Evolutionary conservation across 2,888 invertebrate genomes (phyloP).

Genomic region (Electrophaes corylata): DNA sequence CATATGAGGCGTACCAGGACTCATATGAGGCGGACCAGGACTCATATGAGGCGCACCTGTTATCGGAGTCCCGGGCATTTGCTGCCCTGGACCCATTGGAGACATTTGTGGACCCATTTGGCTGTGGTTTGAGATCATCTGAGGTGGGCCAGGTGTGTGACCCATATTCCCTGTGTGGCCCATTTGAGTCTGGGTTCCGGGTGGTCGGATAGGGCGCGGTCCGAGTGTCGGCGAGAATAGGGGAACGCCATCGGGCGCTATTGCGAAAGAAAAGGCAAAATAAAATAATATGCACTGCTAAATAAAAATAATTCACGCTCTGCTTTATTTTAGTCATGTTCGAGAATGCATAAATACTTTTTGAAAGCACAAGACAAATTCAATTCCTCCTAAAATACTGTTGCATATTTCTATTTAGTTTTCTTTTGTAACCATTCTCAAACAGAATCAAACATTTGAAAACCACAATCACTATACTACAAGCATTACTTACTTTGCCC

Average conservation of each 20-base stretch:
- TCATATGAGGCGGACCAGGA: conserved; percentile 57
- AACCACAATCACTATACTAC: background rate
- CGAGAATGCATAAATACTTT: conserved; percentile 21
- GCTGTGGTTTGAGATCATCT: conserved; percentile 49
- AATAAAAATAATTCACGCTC: conserved; percentile 49
- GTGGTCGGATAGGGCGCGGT: conserved; percentile 65
- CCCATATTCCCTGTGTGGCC: conserved; percentile 28
- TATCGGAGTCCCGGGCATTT: conserved; percentile 18
- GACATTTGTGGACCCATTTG: conserved; percentile 25
- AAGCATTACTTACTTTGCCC: conserved; percentile 68
- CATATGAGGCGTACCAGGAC: conserved; percentile 46
- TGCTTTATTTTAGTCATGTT: conserved; percentile 15
- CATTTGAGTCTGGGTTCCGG: conserved; percentile 60
- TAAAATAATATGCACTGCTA: conserved; percentile 57
- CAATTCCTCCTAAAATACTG: background rate
- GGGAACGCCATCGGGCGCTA: conserved; percentile 79
- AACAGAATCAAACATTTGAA: conserved; percentile 12
- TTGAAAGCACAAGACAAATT: background rate
- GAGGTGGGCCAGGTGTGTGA: conserved; percentile 35
- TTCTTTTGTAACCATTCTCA: conserved; percentile 18
- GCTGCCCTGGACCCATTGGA: conserved; percentile 9
- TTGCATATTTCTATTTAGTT: background rate
- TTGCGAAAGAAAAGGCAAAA: conserved; percentile 66
- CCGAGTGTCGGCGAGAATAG: conserved; percentile 77
- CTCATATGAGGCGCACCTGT: conserved; percentile 56